Conservation (phyloP, 1,140 invertebrate genomes). For the Colletes gigas region DNA sequence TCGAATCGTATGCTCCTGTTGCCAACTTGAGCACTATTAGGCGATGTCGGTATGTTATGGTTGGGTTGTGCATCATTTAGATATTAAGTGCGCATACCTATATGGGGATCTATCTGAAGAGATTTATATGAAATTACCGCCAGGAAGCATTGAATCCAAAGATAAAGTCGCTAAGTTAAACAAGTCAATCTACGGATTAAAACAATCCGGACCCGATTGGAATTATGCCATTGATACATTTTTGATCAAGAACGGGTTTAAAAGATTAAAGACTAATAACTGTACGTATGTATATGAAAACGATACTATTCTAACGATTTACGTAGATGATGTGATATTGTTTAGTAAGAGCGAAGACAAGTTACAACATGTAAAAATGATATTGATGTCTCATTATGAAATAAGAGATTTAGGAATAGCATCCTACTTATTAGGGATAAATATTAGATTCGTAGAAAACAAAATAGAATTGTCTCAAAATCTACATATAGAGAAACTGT, state of each 20-base stretch:
- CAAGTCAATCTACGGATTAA: too few species aligned
- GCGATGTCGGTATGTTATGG: too few species aligned
- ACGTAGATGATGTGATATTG: slow-evolving; percentile 23
- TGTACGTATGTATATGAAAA: neutral
- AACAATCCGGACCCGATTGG: neutral
- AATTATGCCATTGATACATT: neutral
- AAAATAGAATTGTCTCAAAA: neutral
- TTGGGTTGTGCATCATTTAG: too few species aligned
- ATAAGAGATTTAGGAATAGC: slow-evolving; percentile 1
- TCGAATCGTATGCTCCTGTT: slow-evolving; percentile 7
- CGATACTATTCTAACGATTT: neutral
- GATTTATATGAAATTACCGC: too few species aligned
- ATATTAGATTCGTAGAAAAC: neutral
- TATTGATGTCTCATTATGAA: slow-evolving; percentile 9
- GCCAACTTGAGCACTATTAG: slow-evolving; percentile 32
- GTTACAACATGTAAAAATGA: neutral
- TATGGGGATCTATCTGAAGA: too few species aligned
- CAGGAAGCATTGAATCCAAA: too few species aligned
- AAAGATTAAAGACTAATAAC: slow-evolving; percentile 8
- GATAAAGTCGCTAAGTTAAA: too few species aligned
- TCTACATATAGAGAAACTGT: neutral
- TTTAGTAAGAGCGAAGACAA: neutral
- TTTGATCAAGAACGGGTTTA: slow-evolving; percentile 2
- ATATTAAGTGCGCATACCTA: too few species aligned
- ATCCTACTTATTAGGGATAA: slow-evolving; percentile 1